Conservation (phyloP, 2,888 invertebrate genomes). For the Polyommatus iphigenia region DNA sequence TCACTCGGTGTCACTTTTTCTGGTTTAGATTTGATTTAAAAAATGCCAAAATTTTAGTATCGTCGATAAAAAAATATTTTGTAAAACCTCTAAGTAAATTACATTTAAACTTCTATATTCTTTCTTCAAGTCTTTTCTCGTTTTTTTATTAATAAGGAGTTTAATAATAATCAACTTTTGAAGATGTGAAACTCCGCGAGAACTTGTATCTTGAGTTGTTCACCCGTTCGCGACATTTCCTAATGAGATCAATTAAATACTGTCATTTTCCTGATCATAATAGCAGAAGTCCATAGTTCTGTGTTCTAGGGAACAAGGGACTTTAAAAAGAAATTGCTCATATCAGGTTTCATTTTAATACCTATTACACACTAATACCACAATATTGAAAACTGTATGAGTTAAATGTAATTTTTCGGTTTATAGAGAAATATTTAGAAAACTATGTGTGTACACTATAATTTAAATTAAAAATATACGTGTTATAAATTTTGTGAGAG, state of each 20-base stretch:
- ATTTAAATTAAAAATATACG: too few relatives aligned
- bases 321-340: background rate
- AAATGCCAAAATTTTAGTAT: background rate
- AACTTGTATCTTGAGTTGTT: background rate
- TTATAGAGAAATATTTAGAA: too few relatives aligned
- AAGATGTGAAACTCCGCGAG: background rate
- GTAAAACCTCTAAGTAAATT: too few relatives aligned
- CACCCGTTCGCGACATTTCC: conserved; percentile 26
- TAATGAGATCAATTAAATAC: conserved; percentile 28
- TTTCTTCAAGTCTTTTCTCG: too few relatives aligned
- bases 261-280: background rate
- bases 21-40: too few relatives aligned
- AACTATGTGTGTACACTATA: too few relatives aligned
- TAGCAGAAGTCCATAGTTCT: background rate
- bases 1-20: background rate
- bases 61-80: background rate
- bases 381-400: too few relatives aligned
- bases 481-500: too few relatives aligned
- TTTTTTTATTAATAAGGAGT: background rate
- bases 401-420: too few relatives aligned
- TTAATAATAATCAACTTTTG: background rate
- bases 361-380: too few relatives aligned
- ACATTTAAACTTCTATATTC: too few relatives aligned
- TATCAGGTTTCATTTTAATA: background rate
- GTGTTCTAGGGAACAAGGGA: background rate